Conservation (phyloP, 2,113 vertebrate species). For the Pagrus major region DNA sequence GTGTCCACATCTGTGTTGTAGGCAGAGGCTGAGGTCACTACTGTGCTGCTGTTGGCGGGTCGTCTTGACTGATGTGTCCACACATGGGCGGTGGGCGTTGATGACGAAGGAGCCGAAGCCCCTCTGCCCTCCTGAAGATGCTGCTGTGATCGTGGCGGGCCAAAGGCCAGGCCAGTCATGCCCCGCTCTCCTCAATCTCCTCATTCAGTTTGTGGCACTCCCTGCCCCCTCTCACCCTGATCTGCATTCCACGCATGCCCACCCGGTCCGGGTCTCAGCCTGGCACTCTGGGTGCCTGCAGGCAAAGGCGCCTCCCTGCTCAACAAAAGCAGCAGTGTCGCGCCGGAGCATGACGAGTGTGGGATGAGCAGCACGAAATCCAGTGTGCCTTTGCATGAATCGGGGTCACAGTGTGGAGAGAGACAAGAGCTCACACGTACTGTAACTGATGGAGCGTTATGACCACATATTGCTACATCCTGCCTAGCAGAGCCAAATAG, state of each 20-base stretch:
- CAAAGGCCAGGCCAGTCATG: conserved; percentile 56
- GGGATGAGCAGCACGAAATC: conserved; percentile 48
- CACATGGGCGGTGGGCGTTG: conserved; percentile 36
- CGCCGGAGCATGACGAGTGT: conserved; percentile 37
- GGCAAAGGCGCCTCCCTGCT: conserved; percentile 26
- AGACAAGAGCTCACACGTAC: background rate
- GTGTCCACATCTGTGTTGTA: conserved; percentile 1
- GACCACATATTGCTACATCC: conserved; percentile 53
- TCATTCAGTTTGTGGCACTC: conserved; percentile 47
- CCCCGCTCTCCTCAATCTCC: conserved; percentile 35
- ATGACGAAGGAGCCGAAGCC: conserved; percentile 32
- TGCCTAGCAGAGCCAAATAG: conserved; percentile 32
- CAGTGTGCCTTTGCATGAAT: conserved; percentile 28
- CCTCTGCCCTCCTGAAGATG: conserved; percentile 30
- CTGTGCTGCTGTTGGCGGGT: background rate
- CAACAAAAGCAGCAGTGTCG: conserved; percentile 80
- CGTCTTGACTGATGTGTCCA: conserved; percentile 6
- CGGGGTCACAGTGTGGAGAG: background rate
- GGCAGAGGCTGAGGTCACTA: conserved; percentile 12
- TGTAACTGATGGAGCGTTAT: conserved; percentile 18
- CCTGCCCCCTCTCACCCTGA: conserved; percentile 31
- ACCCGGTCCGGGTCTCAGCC: conserved; percentile 71
- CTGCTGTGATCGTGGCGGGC: conserved; percentile 48
- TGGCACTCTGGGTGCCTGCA: conserved; percentile 67
- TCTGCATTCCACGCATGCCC: conserved; percentile 78